These are phyloP conservation scores for Chrysocyon brachyurus DNA, from an alignment of 2,797 vertebrate genomes.

Conservation along the genomic window DNA sequence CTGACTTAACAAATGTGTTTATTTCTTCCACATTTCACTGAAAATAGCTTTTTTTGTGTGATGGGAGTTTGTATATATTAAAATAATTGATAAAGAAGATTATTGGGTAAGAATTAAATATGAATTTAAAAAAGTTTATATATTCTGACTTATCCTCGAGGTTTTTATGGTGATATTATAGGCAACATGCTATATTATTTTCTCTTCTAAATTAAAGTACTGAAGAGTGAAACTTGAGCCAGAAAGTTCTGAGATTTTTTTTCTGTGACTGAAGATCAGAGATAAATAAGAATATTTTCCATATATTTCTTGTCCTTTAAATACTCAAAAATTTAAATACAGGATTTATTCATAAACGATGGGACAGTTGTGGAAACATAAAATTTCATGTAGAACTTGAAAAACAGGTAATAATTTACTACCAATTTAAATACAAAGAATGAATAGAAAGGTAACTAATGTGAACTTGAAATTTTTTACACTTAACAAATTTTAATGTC, in stretches of 20 bases:
- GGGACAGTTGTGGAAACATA: constrained; percentile 44
- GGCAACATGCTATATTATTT: constrained; percentile 37
- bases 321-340: constrained; percentile 7
- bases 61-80: constrained; percentile 67
- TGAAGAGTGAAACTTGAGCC: constrained; percentile 36
- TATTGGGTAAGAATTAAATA: constrained; percentile 73
- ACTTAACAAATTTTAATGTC: constrained; percentile 62
- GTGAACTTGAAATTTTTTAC: constrained; percentile 28
- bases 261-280: constrained; percentile 45
- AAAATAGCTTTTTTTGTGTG: constrained; percentile 69
- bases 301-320: constrained; percentile 60
- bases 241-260: constrained; percentile 45
- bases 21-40: constrained; percentile 78
- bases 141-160: constrained; percentile 40
- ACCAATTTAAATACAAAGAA: constrained; percentile 51
- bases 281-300: constrained; percentile 57
- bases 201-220: constrained; percentile 39
- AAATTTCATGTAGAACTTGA: constrained; percentile 60
- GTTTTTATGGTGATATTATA: constrained; percentile 55
- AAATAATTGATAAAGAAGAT: constrained; percentile 69
- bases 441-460: constrained; percentile 52
- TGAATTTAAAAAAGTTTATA: constrained; percentile 57
- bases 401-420: constrained; percentile 70
- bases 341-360: constrained; percentile 44
- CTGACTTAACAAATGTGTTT: constrained; percentile 75